A percentile compares a stretch with the other conserved stretches of the same genome.
Conservation (phyloP, 1,140 invertebrate species). For the Diabrotica undecimpunctata region DNA sequence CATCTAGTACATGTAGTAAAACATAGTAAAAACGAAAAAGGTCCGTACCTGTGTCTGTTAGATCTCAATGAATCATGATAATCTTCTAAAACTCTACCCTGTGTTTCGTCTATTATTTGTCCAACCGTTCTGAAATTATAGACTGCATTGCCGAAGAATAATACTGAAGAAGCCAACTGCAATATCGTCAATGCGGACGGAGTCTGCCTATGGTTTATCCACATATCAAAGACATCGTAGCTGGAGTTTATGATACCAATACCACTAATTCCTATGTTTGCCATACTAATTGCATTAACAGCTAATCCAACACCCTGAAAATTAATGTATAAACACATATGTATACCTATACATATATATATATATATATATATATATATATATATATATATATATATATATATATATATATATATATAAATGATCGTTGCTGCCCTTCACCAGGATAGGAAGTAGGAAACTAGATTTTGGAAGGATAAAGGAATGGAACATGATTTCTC, state of each 20-base stretch:
- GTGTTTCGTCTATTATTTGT: constrained; percentile 44
- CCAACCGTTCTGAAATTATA: constrained; percentile 42
- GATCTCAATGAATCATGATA: constrained; percentile 38
- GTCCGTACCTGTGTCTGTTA: constrained; percentile 39
- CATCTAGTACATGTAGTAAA: no score
- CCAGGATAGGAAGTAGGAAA: no score
- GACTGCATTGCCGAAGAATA: constrained; percentile 47
- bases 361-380: no score
- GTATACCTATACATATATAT: no score
- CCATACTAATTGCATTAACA: constrained; percentile 37
- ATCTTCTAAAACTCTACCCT: constrained; percentile 33
- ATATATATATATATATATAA: no score
- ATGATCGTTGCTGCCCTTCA: no score
- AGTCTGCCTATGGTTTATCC: constrained; percentile 29
- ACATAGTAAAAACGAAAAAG: no score
- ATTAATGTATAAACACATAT: background rate
- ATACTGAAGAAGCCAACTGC: constrained; percentile 45
- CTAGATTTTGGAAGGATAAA: no score
- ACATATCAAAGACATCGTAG: constrained; percentile 36
- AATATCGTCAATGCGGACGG: constrained; percentile 38
- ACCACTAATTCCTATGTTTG: constrained; percentile 35
- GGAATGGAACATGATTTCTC: no score
- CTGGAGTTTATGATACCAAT: constrained; percentile 35
- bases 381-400: no score
- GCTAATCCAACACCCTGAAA: constrained; percentile 32